A percentile compares a stretch with the other conserved stretches of the same genome.
phyloP scores from a whole-genome alignment of 2,113 vertebrate species.

The Colinus virginianus region DNA sequence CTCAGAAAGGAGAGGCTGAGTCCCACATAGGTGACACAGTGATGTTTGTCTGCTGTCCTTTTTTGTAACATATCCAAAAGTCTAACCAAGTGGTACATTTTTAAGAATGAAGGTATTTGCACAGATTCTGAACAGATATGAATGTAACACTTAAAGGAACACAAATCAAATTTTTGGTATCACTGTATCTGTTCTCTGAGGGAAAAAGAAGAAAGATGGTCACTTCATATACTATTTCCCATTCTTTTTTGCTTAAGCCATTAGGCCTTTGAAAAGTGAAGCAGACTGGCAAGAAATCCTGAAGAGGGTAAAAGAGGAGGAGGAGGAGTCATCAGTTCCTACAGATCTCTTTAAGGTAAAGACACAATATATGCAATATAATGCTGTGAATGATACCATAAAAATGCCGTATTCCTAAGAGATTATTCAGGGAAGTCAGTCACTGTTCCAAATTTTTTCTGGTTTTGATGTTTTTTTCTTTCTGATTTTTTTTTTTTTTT shows the following conservation, averaged over 20 bases:
- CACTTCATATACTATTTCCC: not conserved
- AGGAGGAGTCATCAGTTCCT: constrained; percentile 84
- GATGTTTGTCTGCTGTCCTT: not conserved
- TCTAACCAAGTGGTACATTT: not conserved
- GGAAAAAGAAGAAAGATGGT: not conserved
- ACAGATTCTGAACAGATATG: not conserved
- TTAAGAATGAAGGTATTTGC: not conserved
- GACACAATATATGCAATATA: not conserved
- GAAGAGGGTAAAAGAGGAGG: constrained; percentile 83
- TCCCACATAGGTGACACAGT: not conserved
- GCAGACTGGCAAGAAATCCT: constrained; percentile 91
- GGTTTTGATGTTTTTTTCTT: not conserved
- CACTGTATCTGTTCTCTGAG: not conserved
- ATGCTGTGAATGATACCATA: not conserved
- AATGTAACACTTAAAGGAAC: not conserved
- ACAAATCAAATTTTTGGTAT: not conserved
- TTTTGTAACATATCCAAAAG: not conserved
- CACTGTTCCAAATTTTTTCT: not conserved
- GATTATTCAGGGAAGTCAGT: not conserved
- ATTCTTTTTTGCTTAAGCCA: constrained; percentile 78
- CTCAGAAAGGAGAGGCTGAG: not conserved
- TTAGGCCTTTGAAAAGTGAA: constrained; percentile 86
- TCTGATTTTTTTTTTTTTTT: not conserved
- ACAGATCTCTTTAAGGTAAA: not conserved
- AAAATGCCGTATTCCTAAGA: not conserved